Base-by-base conservation (phyloP, 1,140 invertebrate species). In the Portunus trituberculatus region DNA sequence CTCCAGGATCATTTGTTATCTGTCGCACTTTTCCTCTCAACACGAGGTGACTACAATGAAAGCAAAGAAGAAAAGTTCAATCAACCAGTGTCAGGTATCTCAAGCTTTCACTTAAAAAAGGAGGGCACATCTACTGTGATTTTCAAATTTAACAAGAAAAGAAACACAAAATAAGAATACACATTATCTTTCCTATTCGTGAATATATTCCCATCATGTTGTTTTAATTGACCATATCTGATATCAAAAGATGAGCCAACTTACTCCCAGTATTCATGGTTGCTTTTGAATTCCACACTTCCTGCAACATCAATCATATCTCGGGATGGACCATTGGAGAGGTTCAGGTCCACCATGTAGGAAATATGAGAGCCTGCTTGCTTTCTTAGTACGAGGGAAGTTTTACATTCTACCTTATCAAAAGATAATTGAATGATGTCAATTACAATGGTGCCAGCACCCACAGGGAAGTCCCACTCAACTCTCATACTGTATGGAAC, bases 181-280 rank as follows among this genome's bases (percentile, higher is more conserved):
- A 20, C 52, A 59, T 59, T 20, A 59, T 59, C 16, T 59, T 12
- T 59, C 52, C 16, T 59, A 59, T 59, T 20, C 52, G 12, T 59
- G 52, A 59, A 20, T 20, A 59, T 0, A 59, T 59, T 12, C 52
- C 10, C 52, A 76, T 76, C 8, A 2, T 76, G 67, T 76, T 20
- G n/a, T 7, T 0, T 16, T 25, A 25, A n/a, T 76, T 7, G 12
- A 20, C 2, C 67, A 76, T 76, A 20, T 76, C 67, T 76, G 67
- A 76, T n/a, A 39, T 31, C 25, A 88, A 32, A 46, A 6, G 16
- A 20, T 48, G 88, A 14, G 31, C 6, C 32, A 25, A 96, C 96
- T 96, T 76, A 96, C 96, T 96, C 94, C 94, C 91, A 95, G 45
- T 96, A 93, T 6, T 89, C 94, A 39, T 91, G 76, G 39, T 95